Conservation (phyloP, 92 coral and sea anemone species). For the Parazoanthus swiftii region DNA sequence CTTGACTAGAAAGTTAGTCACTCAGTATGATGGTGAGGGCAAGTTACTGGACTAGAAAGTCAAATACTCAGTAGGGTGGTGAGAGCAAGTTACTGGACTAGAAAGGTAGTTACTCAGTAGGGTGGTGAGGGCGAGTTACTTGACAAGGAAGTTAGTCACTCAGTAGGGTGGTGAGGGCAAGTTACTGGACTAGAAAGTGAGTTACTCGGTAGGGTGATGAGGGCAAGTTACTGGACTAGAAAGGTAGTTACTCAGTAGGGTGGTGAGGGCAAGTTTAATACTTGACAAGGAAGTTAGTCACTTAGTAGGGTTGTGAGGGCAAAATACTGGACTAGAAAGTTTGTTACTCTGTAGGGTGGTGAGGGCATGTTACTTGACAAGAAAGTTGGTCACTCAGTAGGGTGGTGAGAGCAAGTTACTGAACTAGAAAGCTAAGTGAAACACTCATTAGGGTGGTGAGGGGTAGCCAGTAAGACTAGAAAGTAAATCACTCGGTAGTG, state of each 20-base stretch:
- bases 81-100: background rate
- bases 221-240: background rate
- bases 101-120: background rate
- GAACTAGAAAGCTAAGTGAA: constrained; percentile 50
- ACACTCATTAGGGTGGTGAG: constrained; percentile 79
- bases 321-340: too few relatives aligned
- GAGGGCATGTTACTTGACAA: background rate
- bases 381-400: background rate
- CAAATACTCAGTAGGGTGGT: constrained; percentile 35
- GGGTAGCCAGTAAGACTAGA: constrained; percentile 59
- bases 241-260: constrained; percentile 75
- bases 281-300: constrained; percentile 59
- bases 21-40: constrained; percentile 80
- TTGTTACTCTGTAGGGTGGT: constrained; percentile 44
- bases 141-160: constrained; percentile 60
- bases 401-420: background rate
- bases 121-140: background rate
- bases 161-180: constrained; percentile 84
- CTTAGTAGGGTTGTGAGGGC: too few relatives aligned
- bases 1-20: constrained; percentile 55
- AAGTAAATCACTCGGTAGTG: constrained; percentile 44
- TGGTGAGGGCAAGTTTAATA: constrained; percentile 88
- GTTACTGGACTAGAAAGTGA: constrained; percentile 71
- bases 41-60: constrained; percentile 36
- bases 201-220: too few relatives aligned